Evolutionary conservation across 2,797 vertebrate genomes (phyloP), one percentile per base, ranked within the genome.

Genomic region (Potorous gilbertii): DNA sequence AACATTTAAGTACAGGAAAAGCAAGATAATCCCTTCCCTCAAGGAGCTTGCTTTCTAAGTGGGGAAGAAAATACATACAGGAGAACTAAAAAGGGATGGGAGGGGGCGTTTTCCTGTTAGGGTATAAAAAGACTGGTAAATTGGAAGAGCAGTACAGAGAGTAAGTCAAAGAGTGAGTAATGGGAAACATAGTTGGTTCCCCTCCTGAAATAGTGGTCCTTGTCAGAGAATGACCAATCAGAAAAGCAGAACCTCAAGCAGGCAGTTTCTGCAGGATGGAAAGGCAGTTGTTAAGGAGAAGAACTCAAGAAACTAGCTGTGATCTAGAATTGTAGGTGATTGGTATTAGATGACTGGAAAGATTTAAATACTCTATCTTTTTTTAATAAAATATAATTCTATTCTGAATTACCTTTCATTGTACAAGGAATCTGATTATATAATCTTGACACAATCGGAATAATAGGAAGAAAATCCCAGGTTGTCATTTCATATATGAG

Each of bases 361-460:
- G 31, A 54, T 50, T 92, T 62, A 92, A 29, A 14, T 66, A 56
- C 66, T 95, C n/a, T 94, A 12, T 54, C 74, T 81, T 95, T 96
- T 34, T 29, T 96, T 97, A 93, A 92, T 62, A 92, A n/a, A 91
- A 55, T 91, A 40, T 54, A 55, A 55, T 55, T 91, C 54, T 81
- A 92, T 54, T 94, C 31, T 54, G 59, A 46, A 11, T 10, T 18
- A 54, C 12, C 2, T 56, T 96, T 92, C 92, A 57, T 91, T 55
- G 31, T 91, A 89, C 0, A 74, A 50, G 54, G 5, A 92, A 54
- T 50, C 92, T 93, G 94, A 56, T 87, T 94, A 90, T 54, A 24
- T 92, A 94, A 66, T 14, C 24, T 2, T 91, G 27, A 34, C 1
- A 46, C 16, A n/a, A 93, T 52, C n/a, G 92, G 55, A 92, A 91